These are phyloP conservation scores for Virgularia gustaviana DNA, from an alignment of 92 coral and sea anemone genomes.

Conservation along the genomic window DNA sequence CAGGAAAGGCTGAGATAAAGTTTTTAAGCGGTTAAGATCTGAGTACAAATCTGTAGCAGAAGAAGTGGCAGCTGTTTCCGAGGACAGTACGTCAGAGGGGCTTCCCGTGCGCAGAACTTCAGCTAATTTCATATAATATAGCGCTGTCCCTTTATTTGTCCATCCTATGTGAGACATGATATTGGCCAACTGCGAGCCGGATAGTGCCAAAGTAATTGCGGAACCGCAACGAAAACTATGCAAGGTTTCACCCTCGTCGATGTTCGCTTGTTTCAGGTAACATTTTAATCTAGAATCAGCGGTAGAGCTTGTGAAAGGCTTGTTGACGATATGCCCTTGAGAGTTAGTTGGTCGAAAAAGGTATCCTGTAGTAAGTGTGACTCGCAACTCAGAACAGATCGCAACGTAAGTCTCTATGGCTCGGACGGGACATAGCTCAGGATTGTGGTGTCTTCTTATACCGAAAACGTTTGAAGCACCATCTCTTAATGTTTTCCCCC, in stretches of 20 bases:
- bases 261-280: conserved; percentile 44
- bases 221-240: conserved; percentile 57
- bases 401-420: conserved; percentile 62
- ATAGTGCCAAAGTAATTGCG: conserved; percentile 56
- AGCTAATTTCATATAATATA: conserved; percentile 55
- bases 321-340: conserved; percentile 53
- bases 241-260: too few species aligned
- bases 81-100: background rate
- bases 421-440: conserved; percentile 55
- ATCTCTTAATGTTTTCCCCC: conserved; percentile 63
- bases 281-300: conserved; percentile 49
- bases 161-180: conserved; percentile 67
- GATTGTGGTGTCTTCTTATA: conserved; percentile 53
- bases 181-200: conserved; percentile 48
- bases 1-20: conserved; percentile 18
- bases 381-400: conserved; percentile 43
- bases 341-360: conserved; percentile 52
- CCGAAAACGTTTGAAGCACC: conserved; percentile 60
- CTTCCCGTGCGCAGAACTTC: conserved; percentile 38
- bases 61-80: background rate
- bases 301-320: conserved; percentile 52
- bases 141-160: conserved; percentile 38
- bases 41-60: conserved; percentile 22
- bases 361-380: conserved; percentile 47
- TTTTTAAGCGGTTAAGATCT: conserved; percentile 48